Evolutionary conservation across 2,113 vertebrate genomes (phyloP), one percentile per base, ranked within the genome.

Genomic region (Fregetta grallaria): DNA sequence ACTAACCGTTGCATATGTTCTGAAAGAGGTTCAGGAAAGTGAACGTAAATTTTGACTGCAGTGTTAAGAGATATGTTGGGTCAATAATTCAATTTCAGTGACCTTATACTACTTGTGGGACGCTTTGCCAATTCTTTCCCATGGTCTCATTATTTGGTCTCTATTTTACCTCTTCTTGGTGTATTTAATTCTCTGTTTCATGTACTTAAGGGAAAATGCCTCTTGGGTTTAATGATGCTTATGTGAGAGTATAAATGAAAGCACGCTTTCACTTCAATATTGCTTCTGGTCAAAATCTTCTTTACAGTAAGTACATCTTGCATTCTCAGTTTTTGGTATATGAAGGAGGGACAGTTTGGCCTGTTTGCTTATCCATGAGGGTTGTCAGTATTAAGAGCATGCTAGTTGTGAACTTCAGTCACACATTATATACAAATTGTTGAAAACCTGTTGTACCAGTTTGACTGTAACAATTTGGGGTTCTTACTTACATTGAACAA

Each of bases 361-460:
- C 42, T 47, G 9, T 88, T 75, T 73, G 15, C 34, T 86, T 71
- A 45, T n/a, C 65, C 7, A 3, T 45, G 38, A 78, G 49, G 82
- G 13, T 18, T 93, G 74, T 65, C 63, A 47, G 30, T 79, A 44
- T 86, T 83, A 29, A 83, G 30, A 90, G 10, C 25, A 21, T 15
- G 18, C 25, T 52, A 59, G 50, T 47, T 45, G 7, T 0, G 3
- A 72, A 63, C 22, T 79, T 79, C 47, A 68, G 58, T 88, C 79
- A 26, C 50, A 17, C 23, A 5, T 80, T 44, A 7, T n/a, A n/a
- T 56, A 56, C 16, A 40, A 7, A 5, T 55, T 82, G 74, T 86
- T 90, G 61, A 62, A 89, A 97, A 95, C 52, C 52, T 80, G 76
- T 74, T 94, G 76, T 65, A 77, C 92, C 53, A 71, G 81, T 92